Evolutionary conservation across 2,113 vertebrate genomes (phyloP).

Genomic region (Xiphophorus couchianus): DNA sequence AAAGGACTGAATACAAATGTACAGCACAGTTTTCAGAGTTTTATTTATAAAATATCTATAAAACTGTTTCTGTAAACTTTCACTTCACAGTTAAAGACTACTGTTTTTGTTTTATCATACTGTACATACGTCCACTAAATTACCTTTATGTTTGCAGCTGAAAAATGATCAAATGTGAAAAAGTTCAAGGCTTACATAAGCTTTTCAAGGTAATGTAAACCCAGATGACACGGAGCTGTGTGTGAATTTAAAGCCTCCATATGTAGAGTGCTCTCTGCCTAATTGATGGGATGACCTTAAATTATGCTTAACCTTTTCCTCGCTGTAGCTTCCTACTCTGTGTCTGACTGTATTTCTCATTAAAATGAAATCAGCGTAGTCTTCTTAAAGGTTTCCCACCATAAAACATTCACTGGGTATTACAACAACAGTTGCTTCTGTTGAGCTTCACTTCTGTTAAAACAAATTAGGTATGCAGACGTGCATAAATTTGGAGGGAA

Average conservation of each 20-base stretch:
- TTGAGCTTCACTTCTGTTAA: not conserved
- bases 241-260: not conserved
- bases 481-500: not conserved
- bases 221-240: not conserved
- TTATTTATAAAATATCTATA: too few relatives aligned
- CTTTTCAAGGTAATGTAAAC: constrained; percentile 7
- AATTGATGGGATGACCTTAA: constrained; percentile 37
- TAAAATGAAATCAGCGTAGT: not conserved
- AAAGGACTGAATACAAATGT: too few relatives aligned
- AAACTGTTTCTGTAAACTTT: too few relatives aligned
- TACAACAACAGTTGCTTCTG: too few relatives aligned
- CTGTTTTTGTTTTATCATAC: not conserved
- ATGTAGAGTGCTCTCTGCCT: constrained; percentile 1
- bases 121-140: not conserved
- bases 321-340: not conserved
- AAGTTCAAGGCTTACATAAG: not conserved
- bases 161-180: not conserved
- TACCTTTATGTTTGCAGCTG: not conserved
- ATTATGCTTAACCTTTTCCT: constrained; percentile 22
- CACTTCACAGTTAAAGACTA: not conserved
- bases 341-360: not conserved
- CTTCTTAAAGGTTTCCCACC: not conserved
- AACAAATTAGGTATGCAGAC: not conserved
- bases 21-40: too few relatives aligned
- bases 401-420: not conserved